Percentiles rank a stretch among this genome's conserved stretches.
These are phyloP conservation scores for Limnodromus scolopaceus DNA, from an alignment of 2,797 vertebrate genomes.

Conservation along the genomic window DNA sequence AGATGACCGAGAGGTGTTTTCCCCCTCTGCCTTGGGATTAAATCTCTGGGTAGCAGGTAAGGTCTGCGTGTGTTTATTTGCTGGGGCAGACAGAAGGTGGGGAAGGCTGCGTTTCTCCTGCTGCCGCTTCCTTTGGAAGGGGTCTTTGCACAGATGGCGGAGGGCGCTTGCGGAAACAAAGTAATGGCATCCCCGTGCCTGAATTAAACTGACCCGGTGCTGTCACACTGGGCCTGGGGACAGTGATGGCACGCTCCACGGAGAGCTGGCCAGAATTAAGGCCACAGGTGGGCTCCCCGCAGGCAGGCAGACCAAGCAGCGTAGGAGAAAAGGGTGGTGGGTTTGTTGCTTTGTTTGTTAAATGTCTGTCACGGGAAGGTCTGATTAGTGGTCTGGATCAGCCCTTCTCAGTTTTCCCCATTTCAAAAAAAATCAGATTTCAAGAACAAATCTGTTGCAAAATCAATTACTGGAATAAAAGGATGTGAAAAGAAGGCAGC, in stretches of 20 bases:
- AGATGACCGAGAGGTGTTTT: background rate
- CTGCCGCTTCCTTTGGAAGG: background rate
- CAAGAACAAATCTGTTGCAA: background rate
- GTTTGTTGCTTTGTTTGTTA: background rate
- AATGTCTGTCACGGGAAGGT: background rate
- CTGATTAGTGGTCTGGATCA: background rate
- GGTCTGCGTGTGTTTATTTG: background rate
- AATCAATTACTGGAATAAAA: background rate
- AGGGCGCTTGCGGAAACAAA: background rate
- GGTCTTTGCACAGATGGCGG: background rate
- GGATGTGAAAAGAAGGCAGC: background rate
- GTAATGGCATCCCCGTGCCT: accelerated
- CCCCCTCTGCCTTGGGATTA: background rate
- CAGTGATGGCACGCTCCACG: accelerated
- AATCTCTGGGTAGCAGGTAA: background rate
- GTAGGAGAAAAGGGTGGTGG: background rate
- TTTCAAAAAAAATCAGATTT: background rate
- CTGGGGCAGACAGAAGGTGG: background rate
- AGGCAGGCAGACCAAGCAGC: background rate
- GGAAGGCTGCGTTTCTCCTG: background rate
- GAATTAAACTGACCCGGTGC: background rate
- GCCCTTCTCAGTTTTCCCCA: background rate
- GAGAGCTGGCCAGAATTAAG: background rate
- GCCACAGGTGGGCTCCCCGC: background rate
- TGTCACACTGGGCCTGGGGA: background rate